Conservation (phyloP, 2,888 invertebrate species). For the Meiosimyza decipiens region DNA sequence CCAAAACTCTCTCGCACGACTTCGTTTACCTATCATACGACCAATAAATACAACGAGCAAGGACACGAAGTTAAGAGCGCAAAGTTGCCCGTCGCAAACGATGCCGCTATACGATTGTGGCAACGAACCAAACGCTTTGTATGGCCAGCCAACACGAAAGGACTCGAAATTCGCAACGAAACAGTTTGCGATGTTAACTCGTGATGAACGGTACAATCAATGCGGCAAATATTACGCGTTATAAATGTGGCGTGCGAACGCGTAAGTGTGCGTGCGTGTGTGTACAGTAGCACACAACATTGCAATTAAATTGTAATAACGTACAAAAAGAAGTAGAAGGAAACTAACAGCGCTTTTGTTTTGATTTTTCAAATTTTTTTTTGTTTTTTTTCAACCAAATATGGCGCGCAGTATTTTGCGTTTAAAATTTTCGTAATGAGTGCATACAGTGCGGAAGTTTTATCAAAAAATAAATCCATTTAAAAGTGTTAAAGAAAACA, state of each 20-base stretch:
- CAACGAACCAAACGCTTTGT: slow-evolving; percentile 33
- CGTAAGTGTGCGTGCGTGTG: slow-evolving; percentile 33
- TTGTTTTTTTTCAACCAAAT: background rate
- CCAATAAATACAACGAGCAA: background rate
- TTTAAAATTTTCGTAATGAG: slow-evolving; percentile 9
- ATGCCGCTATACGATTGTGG: slow-evolving; percentile 23
- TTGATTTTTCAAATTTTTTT: no score
- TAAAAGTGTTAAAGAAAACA: background rate
- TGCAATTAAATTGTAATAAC: slow-evolving; percentile 7
- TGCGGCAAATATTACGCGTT: slow-evolving; percentile 32
- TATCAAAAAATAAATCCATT: background rate
- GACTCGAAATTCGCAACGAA: slow-evolving; percentile 45
- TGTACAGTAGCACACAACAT: slow-evolving; percentile 4
- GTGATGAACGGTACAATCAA: slow-evolving; percentile 57
- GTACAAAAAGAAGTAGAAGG: background rate
- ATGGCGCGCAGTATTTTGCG: slow-evolving; percentile 12
- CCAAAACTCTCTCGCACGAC: slow-evolving; percentile 10
- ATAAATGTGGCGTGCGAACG: slow-evolving; percentile 27
- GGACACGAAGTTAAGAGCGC: background rate
- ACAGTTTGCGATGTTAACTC: slow-evolving; percentile 62
- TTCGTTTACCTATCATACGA: slow-evolving; percentile 17
- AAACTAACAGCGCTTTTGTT: slow-evolving; percentile 6
- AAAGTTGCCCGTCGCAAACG: slow-evolving; percentile 34
- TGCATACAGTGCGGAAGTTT: slow-evolving; percentile 27
- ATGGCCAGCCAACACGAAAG: slow-evolving; percentile 43